Evolutionary conservation across 2,888 invertebrate genomes (phyloP), one percentile per base, ranked within the genome.

Genomic region (Spodoptera littoralis): DNA sequence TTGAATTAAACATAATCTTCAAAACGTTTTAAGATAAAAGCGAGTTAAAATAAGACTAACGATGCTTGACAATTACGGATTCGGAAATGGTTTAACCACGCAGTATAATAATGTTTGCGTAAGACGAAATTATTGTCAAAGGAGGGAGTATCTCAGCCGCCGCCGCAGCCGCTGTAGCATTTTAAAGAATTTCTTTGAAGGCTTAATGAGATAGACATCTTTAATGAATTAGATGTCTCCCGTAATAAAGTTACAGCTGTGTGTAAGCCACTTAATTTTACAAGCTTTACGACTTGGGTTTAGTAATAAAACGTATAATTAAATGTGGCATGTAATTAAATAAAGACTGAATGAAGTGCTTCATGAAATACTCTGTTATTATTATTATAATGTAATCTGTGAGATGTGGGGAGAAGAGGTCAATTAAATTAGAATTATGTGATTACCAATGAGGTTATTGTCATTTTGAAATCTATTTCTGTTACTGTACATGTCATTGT

Each of bases 221-320:
- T 63, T 70, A 70, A 70, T 67, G 64, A 67, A 70, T 70, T 63
- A 67, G 22, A 63, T 70, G 36, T 9, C 22, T 24, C 18, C 49
- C 62, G 11, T 70, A 70, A 70, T 55, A 55, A 67, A 70, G 36
- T 55, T 51, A 50, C 64, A 56, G 57, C 58, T 57, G 65, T 68
- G 55, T 70, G 52, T 43, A 36, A 49, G 58, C 53, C 46, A 70
- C 50, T 63, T 63, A 13, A 68, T 63, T 54, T 43, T 46, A 50
- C 36, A 50, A 46, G 70, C 12, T 66, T 70, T 47, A 70, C 43
- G 54, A 47, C n/a, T n/a, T 9, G 45, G 22, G 4, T 60, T 45
- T 51, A 11, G 46, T 55, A 36, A 36, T 41, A 43, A 50, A 70
- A 36, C 9, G 36, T 49, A 42, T 24, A 22, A 41, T 52, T 52